Evolutionary conservation across 1,140 invertebrate genomes (phyloP).

Genomic region (Drosophila arizonae): DNA sequence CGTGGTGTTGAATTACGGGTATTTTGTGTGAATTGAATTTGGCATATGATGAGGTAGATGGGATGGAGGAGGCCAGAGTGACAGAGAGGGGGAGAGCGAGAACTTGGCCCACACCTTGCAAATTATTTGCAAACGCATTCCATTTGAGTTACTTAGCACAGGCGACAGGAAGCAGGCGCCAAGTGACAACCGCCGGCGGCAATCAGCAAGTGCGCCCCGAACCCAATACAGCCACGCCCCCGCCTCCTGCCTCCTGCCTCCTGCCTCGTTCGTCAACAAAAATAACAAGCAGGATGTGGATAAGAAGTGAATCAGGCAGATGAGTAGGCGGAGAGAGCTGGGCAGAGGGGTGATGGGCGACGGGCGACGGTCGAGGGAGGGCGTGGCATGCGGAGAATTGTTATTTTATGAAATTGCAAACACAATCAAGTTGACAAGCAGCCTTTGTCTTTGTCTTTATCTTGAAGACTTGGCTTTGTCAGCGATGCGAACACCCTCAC

Average conservation of each 20-base stretch:
- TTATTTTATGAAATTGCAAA: constrained; percentile 81
- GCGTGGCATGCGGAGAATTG: constrained; percentile 51
- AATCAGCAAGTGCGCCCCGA: constrained; percentile 51
- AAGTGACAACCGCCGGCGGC: constrained; percentile 70
- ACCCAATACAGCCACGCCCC: no score
- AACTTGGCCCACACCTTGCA: constrained; percentile 64
- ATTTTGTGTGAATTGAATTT: constrained; percentile 81
- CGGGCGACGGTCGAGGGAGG: neutral
- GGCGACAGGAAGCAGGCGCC: constrained; percentile 25
- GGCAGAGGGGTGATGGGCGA: neutral
- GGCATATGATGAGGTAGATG: constrained; percentile 48
- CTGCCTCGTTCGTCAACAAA: constrained; percentile 33
- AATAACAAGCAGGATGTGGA: constrained; percentile 25
- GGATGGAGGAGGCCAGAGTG: no score
- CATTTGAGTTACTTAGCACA: constrained; percentile 48
- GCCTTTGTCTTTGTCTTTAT: constrained; percentile 67
- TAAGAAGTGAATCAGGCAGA: neutral
- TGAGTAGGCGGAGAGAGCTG: neutral
- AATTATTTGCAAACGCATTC: constrained; percentile 80
- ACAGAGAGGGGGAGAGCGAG: neutral
- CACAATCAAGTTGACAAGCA: constrained; percentile 75
- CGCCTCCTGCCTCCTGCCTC: no score
- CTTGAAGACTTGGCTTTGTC: constrained; percentile 15
- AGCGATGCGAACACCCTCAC: neutral
- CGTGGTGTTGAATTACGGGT: constrained; percentile 79